Evolutionary conservation across 2,113 vertebrate species (phyloP), one percentile per base, ranked within the genome.

Genomic region (Pelvicachromis taeniatus): DNA sequence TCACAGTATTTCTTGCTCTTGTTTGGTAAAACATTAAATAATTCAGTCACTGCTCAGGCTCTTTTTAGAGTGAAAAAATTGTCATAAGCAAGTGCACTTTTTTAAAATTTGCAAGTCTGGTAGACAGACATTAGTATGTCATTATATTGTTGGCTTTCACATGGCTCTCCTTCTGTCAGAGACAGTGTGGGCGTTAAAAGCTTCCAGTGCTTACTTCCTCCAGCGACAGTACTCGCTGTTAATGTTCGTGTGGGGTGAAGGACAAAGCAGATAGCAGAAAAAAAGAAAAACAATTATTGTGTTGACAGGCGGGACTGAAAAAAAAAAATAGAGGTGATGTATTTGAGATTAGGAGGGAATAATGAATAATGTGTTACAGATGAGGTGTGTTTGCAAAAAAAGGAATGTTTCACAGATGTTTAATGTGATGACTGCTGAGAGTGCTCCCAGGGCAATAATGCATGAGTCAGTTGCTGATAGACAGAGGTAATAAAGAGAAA

Each of bases 401-500:
- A 19, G 3, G 11, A 26, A 38, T 68, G 82, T 84, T 87, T 90
- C 54, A 10, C 63, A 90, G 81, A 56, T 65, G 68, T 90, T 88
- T 83, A 84, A 68, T 70, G 58, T 38, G 16, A 80, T 77, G 85
- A 77, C 68, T 86, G 80, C 88, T 88, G 88, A 77, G 31, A 80
- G 80, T 26, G 42, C 79, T 88, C 26, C 58, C 52, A 55, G 82
- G 54, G 73, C 52, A 87, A 78, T 84, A 78, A 82, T 70, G 80
- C 68, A 91, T 89, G 90, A 92, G 89, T 93, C 94, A 91, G 75
- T 81, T 68, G 33, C 77, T 78, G 85, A 92, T 54, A 78, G 86
- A 87, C 56, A 70, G 73, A 88, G 52, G 86, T 80, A 88, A 84
- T 90, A 61, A 85, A 82, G 45, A 75, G 48, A 89, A 83, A 80